These are phyloP conservation scores for Lophius piscatorius DNA, from an alignment of 2,113 vertebrate species.

Conservation along the genomic window DNA sequence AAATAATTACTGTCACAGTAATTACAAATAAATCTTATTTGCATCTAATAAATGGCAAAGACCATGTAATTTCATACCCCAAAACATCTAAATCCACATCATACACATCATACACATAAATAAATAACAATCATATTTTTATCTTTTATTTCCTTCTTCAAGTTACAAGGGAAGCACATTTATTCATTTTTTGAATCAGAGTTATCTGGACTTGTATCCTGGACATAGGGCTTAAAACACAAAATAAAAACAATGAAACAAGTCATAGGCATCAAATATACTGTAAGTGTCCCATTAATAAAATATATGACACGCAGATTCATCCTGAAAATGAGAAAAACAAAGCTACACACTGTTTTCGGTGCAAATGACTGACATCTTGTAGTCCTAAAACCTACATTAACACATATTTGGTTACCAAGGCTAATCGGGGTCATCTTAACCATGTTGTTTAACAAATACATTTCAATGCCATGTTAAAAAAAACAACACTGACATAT, in stretches of 20 bases:
- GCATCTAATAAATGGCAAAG: background rate
- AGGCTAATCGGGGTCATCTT: constrained; percentile 24
- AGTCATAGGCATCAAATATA: constrained; percentile 71
- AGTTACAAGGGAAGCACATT: constrained; percentile 80
- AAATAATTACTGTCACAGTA: too few species aligned
- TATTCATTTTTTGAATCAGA: constrained; percentile 66
- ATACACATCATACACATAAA: background rate
- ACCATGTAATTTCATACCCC: background rate
- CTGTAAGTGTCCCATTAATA: constrained; percentile 34
- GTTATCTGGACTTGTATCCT: constrained; percentile 55
- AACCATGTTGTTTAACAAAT: constrained; percentile 25
- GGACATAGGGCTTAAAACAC: constrained; percentile 49
- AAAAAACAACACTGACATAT: constrained; percentile 15
- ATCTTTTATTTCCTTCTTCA: constrained; percentile 65
- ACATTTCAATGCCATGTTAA: constrained; percentile 14
- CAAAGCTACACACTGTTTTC: constrained; percentile 39
- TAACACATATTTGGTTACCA: constrained; percentile 42
- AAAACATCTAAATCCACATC: background rate
- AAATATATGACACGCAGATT: constrained; percentile 43
- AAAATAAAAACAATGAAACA: constrained; percentile 61
- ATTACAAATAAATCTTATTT: too few species aligned
- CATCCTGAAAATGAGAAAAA: constrained; percentile 39
- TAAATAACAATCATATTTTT: constrained; percentile 9
- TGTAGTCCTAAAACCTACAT: constrained; percentile 29
- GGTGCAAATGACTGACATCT: constrained; percentile 40